phyloP scores from a whole-genome alignment of 2,113 vertebrate species.

The Boulengeromyrus knoepffleri region DNA sequence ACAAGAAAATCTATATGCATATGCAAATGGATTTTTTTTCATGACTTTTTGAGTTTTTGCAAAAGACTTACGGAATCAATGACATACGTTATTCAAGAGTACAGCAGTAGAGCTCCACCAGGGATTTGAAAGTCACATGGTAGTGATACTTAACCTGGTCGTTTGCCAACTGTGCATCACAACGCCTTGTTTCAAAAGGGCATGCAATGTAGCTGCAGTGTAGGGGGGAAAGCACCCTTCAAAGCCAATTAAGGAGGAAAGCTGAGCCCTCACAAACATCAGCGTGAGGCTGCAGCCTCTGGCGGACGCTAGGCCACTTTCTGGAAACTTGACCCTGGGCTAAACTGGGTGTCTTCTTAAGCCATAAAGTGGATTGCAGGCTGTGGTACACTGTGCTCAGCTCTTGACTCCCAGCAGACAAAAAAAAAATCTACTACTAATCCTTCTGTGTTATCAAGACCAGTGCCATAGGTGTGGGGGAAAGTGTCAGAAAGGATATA shows the following conservation, averaged over 20 bases:
- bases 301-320: not conserved
- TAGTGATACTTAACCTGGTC: not conserved
- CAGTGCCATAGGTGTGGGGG: not conserved
- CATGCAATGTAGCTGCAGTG: not conserved
- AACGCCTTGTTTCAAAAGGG: not conserved
- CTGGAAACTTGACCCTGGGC: constrained; percentile 1
- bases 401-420: not conserved
- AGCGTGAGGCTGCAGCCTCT: not conserved
- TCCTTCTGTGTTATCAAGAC: not conserved
- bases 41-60: not conserved
- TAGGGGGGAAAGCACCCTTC: not conserved
- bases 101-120: not conserved
- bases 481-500: not conserved
- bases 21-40: not conserved
- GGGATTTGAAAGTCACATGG: not conserved
- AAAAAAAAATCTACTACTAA: not conserved
- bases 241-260: not conserved
- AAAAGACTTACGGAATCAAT: not conserved
- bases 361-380: not conserved
- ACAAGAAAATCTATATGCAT: not conserved
- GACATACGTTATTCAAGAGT: not conserved
- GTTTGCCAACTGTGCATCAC: not conserved
- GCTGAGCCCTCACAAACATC: not conserved
- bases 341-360: constrained; percentile 6
- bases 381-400: not conserved